Evolutionary conservation across 2,797 vertebrate species (phyloP).

Genomic region (Microctenopoma steveboyesi): DNA sequence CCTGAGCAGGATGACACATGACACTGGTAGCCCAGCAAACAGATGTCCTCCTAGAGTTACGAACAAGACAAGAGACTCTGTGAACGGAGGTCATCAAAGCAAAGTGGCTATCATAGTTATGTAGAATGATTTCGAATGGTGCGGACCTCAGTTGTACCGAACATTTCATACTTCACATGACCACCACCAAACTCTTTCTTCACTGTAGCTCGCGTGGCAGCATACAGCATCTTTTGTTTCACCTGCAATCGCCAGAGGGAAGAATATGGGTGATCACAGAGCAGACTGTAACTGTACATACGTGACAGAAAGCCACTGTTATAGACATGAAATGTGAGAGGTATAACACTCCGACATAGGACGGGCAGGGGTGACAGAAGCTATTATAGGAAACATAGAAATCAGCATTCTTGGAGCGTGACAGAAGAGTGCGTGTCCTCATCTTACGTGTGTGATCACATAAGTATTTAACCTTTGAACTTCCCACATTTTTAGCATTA

Average conservation of each 20-base stretch:
- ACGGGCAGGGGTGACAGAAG: not conserved
- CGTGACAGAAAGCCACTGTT: not conserved
- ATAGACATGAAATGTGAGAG: not conserved
- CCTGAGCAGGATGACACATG: slow-evolving; percentile 90
- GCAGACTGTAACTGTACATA: not conserved
- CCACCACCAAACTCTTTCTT: slow-evolving; percentile 99
- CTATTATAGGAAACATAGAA: slow-evolving; percentile 3
- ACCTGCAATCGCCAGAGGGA: slow-evolving; percentile 80
- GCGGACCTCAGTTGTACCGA: slow-evolving; percentile 92
- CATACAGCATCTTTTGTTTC: slow-evolving; percentile 98
- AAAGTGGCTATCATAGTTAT: not conserved
- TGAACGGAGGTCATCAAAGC: not conserved
- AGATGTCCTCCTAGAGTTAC: slow-evolving; percentile 90
- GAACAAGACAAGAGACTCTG: slow-evolving; percentile 42
- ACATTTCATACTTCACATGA: slow-evolving; percentile 96
- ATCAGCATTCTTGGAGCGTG: not conserved
- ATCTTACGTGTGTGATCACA: not conserved
- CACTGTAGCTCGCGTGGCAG: slow-evolving; percentile 95
- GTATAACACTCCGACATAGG: not conserved
- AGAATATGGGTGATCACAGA: not conserved
- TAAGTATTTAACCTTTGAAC: not conserved
- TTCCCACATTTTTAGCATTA: not conserved
- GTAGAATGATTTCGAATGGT: not conserved
- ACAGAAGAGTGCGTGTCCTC: not conserved
- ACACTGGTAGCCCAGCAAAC: slow-evolving; percentile 91